A percentile compares a stretch with the other conserved stretches of the same genome.
phyloP scores from a whole-genome alignment of 2,797 vertebrate genomes.

The Manis crassicaudata region DNA sequence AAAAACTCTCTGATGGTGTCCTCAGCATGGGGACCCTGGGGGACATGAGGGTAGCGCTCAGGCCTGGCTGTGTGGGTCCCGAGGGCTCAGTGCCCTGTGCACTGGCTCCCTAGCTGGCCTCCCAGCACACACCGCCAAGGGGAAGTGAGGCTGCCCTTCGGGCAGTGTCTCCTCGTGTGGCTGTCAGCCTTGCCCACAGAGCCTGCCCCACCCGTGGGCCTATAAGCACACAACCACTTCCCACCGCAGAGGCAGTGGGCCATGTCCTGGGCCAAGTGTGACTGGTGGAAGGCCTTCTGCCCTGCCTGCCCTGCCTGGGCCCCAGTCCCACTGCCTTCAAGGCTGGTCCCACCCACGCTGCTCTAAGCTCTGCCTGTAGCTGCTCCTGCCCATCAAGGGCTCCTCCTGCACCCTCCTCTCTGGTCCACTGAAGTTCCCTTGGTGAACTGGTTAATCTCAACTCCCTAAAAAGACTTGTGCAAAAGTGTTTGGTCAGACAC shows the following conservation, averaged over 20 bases:
- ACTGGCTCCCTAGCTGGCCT: fast-evolving
- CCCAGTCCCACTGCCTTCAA: neutral
- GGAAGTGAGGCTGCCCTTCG: fast-evolving
- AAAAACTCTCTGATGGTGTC: neutral
- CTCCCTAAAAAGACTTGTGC: neutral
- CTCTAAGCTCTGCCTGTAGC: too few species aligned
- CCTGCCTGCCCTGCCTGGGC: neutral
- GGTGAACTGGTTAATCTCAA: neutral
- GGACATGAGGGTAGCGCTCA: too few species aligned
- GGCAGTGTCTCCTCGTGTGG: neutral
- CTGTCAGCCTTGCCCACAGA: fast-evolving
- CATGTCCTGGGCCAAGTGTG: neutral
- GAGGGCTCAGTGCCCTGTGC: too few species aligned
- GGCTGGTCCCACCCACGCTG: neutral
- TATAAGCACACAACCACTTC: neutral
- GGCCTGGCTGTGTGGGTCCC: too few species aligned
- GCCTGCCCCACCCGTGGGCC: fast-evolving
- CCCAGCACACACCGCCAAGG: neutral
- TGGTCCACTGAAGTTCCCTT: neutral
- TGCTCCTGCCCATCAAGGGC: too few species aligned
- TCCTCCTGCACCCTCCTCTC: too few species aligned
- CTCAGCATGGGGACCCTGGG: fast-evolving
- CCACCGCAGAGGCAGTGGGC: too few species aligned
- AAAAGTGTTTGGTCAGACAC: neutral
- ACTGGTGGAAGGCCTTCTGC: too few species aligned